Percentiles rank a stretch among this genome's conserved stretches.
phyloP scores from a whole-genome alignment of 1,140 invertebrate species.

The Ostrea edulis region DNA sequence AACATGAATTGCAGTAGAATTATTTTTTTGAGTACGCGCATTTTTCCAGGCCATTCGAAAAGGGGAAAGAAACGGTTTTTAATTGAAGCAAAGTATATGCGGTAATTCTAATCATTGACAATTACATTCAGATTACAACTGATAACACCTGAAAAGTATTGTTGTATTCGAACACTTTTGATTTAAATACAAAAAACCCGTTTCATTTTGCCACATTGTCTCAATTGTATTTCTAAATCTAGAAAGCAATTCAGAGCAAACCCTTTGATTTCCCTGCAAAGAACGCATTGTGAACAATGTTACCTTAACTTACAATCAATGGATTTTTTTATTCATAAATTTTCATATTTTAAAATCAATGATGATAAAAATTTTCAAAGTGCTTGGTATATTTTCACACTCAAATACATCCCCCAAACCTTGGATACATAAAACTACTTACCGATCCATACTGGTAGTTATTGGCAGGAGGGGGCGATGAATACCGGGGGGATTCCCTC shows the following conservation, averaged over 20 bases:
- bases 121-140: too few species aligned
- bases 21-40: too few species aligned
- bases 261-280: not conserved
- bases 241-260: not conserved
- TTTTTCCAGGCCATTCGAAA: too few species aligned
- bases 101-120: too few species aligned
- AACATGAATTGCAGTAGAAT: too few species aligned
- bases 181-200: too few species aligned
- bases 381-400: not conserved
- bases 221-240: not conserved
- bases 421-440: not conserved
- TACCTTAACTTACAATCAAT: not conserved
- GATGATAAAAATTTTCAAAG: not conserved
- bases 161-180: too few species aligned
- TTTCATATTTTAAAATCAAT: too few species aligned
- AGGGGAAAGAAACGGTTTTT: too few species aligned
- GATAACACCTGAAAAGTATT: too few species aligned
- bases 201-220: not conserved
- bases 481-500: constrained; percentile 43
- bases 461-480: constrained; percentile 23
- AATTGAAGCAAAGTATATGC: too few species aligned
- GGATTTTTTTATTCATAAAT: not conserved
- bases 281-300: not conserved
- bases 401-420: not conserved
- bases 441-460: not conserved